phyloP scores from a whole-genome alignment of 2,888 invertebrate genomes.

The Papilio gigon region DNA sequence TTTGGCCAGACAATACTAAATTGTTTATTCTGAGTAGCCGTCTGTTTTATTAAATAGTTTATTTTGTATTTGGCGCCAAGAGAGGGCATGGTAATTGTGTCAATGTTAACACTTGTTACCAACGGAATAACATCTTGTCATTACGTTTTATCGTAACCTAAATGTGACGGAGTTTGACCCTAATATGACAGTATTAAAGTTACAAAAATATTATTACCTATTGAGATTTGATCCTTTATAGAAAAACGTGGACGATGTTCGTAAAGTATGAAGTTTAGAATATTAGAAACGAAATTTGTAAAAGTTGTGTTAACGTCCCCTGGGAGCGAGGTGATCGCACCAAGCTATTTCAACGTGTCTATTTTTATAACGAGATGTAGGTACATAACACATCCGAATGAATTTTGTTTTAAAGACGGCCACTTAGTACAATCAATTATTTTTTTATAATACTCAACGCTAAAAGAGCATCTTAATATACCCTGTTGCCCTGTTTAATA shows the following conservation, averaged over 20 bases:
- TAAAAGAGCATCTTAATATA: no score
- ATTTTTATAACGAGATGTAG: neutral
- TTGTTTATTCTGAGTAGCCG: neutral
- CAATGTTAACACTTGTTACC: neutral
- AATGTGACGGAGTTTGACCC: constrained; percentile 7
- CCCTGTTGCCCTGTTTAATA: no score
- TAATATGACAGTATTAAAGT: no score
- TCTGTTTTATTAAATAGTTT: neutral
- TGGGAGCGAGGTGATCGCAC: neutral
- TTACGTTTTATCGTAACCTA: constrained; percentile 7
- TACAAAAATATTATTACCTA: no score
- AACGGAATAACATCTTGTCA: neutral
- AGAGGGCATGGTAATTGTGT: neutral
- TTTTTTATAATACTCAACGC: no score
- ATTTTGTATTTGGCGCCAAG: neutral
- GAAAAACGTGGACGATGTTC: no score
- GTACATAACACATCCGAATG: neutral
- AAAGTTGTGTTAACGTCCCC: no score
- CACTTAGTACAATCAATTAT: neutral
- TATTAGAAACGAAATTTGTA: no score
- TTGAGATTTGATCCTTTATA: no score
- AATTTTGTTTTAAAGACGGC: neutral
- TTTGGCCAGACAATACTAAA: neutral
- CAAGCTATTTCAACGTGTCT: neutral
- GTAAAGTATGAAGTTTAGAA: no score